These are phyloP conservation scores for Neomonachus schauinslandi DNA, from an alignment of 2,113 vertebrate genomes.

Conservation along the genomic window DNA sequence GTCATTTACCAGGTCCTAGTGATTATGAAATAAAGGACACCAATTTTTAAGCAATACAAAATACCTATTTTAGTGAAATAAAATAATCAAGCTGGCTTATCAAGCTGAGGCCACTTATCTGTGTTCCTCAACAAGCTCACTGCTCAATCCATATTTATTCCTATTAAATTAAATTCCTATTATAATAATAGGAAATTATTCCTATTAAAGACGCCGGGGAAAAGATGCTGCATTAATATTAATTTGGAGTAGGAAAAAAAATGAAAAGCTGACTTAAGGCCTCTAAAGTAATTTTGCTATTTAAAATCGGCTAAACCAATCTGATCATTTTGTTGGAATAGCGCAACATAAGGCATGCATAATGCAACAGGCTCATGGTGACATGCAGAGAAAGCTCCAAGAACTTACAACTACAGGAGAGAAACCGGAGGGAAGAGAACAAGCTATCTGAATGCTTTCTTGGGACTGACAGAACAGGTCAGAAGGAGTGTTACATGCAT, in stretches of 20 bases:
- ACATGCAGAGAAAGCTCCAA: conserved; percentile 87
- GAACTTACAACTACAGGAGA: not conserved
- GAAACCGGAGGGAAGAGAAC: conserved; percentile 28
- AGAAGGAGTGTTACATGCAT: conserved; percentile 84
- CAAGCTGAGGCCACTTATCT: not conserved
- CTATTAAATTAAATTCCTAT: not conserved
- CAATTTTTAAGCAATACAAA: conserved; percentile 41
- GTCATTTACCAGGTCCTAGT: conserved; percentile 35
- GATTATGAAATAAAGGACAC: conserved; percentile 25
- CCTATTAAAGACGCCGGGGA: not conserved
- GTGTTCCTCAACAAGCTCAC: conserved; percentile 7
- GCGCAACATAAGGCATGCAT: conserved; percentile 85
- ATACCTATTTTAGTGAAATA: conserved; percentile 44
- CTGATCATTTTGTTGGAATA: conserved; percentile 72
- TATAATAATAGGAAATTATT: no score
- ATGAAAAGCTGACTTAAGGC: conserved; percentile 10
- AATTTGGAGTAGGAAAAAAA: conserved; percentile 21
- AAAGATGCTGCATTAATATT: not conserved
- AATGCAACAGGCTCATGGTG: conserved; percentile 83
- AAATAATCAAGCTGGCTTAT: conserved; percentile 55
- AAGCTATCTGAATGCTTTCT: conserved; percentile 61
- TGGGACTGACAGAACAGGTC: conserved; percentile 73
- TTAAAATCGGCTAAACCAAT: conserved; percentile 49
- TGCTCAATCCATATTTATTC: not conserved
- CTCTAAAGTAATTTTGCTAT: not conserved